Evolutionary conservation across 2,888 invertebrate genomes (phyloP).

Genomic region (Geotrupes spiniger): DNA sequence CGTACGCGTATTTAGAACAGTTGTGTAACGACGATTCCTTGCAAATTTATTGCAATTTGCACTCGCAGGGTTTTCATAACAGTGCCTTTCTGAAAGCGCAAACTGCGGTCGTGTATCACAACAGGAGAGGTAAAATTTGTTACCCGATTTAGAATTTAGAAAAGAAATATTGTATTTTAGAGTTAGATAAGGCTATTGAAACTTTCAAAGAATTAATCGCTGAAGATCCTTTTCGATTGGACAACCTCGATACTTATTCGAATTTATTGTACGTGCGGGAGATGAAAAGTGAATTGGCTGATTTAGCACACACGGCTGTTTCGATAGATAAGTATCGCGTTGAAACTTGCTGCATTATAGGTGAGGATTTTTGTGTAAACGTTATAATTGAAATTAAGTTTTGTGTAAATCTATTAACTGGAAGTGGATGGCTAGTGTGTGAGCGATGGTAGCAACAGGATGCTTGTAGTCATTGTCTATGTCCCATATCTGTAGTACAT

Average conservation of each 20-base stretch:
- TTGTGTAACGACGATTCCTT: conserved; percentile 88
- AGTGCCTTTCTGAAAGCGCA: conserved; percentile 89
- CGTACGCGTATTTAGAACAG: conserved; percentile 84
- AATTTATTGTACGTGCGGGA: conserved; percentile 94
- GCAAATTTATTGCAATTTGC: conserved; percentile 74
- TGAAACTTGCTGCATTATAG: conserved; percentile 97
- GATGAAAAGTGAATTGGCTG: conserved; percentile 85
- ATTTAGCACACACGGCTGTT: conserved; percentile 89
- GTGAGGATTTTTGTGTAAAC: conserved; percentile 51
- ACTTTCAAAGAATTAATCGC: conserved; percentile 80
- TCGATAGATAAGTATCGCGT: conserved; percentile 95
- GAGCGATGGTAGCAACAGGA: too few relatives aligned
- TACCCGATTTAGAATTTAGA: neutral
- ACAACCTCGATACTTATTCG: conserved; percentile 95
- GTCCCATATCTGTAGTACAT: too few relatives aligned
- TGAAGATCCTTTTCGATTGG: conserved; percentile 88
- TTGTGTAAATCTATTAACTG: too few relatives aligned
- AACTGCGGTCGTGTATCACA: conserved; percentile 90
- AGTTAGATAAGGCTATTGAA: conserved; percentile 84
- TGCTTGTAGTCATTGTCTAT: too few relatives aligned
- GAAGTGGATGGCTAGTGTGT: too few relatives aligned
- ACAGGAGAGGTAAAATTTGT: conserved; percentile 69
- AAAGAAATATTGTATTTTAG: conserved; percentile 52
- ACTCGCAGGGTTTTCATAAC: conserved; percentile 76
- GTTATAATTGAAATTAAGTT: too few relatives aligned